phyloP scores from a whole-genome alignment of 2,888 invertebrate genomes.

The Brachyptera putata region DNA sequence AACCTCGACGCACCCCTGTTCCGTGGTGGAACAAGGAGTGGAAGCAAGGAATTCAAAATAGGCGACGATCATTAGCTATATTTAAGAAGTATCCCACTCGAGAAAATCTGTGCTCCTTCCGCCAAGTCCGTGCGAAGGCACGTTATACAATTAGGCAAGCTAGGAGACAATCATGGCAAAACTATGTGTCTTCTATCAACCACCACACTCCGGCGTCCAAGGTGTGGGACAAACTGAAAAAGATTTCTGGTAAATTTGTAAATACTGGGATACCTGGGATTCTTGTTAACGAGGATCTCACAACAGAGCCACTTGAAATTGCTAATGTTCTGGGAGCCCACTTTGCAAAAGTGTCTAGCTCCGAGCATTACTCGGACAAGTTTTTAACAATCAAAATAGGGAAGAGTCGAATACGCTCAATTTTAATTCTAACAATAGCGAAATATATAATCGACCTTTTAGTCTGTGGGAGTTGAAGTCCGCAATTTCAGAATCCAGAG shows the following conservation, averaged over 20 bases:
- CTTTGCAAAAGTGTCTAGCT: constrained; percentile 14
- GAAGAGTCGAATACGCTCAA: not conserved
- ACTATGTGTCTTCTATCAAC: constrained; percentile 3
- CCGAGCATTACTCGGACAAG: not conserved
- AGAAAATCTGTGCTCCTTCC: not conserved
- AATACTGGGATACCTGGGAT: not conserved
- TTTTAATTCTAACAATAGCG: not conserved
- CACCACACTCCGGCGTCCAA: not conserved
- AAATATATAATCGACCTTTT: constrained; percentile 10
- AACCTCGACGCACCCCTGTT: not conserved
- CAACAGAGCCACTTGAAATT: not conserved
- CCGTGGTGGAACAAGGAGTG: constrained; percentile 14
- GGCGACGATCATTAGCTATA: not conserved
- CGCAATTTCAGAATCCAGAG: not conserved
- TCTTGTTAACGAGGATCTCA: not conserved
- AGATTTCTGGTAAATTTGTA: not conserved
- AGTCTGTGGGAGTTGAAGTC: not conserved
- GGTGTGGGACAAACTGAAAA: constrained; percentile 1
- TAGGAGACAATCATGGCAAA: not conserved
- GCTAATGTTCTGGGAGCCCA: not conserved
- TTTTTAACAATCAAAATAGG: not conserved
- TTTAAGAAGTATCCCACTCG: constrained; percentile 10
- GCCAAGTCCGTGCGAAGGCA: not conserved
- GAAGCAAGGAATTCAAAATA: not conserved
- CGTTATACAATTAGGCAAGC: not conserved